These are phyloP conservation scores for Aselliscus stoliczkanus DNA, from an alignment of 2,797 vertebrate species.

Conservation along the genomic window DNA sequence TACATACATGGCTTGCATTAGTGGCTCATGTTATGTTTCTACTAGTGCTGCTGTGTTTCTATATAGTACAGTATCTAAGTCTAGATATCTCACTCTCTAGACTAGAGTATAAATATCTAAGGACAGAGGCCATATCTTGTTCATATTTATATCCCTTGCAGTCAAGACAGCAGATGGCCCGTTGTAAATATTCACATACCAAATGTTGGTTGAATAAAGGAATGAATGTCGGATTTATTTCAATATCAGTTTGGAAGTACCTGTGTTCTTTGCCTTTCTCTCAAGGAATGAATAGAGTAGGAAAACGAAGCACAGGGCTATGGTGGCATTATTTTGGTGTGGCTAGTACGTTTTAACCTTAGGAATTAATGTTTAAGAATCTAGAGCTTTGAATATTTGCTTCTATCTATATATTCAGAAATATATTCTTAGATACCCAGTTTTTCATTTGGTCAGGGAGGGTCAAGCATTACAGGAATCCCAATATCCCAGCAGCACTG, in stretches of 20 bases:
- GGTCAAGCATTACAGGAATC: not conserved
- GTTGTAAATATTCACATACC: not conserved
- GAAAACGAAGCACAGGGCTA: not conserved
- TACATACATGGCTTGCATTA: not conserved
- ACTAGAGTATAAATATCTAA: not conserved
- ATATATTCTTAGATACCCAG: not conserved
- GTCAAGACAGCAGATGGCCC: not conserved
- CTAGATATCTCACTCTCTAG: not conserved
- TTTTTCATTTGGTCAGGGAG: not conserved
- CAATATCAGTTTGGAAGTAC: slow-evolving; percentile 10
- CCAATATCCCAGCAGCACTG: not conserved
- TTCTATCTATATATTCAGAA: not conserved
- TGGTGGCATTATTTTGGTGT: not conserved
- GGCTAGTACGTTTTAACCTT: not conserved
- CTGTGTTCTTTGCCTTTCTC: not conserved
- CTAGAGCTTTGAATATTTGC: not conserved
- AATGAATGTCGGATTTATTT: not conserved
- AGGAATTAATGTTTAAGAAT: slow-evolving; percentile 29
- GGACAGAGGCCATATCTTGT: not conserved
- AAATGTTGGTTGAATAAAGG: not conserved
- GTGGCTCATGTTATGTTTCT: not conserved
- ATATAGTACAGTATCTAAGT: not conserved
- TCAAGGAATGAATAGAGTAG: not conserved
- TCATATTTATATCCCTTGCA: not conserved
- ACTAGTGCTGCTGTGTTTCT: not conserved